Conservation (phyloP, 2,888 invertebrate genomes). For the Melangyna quadrimaculata region DNA sequence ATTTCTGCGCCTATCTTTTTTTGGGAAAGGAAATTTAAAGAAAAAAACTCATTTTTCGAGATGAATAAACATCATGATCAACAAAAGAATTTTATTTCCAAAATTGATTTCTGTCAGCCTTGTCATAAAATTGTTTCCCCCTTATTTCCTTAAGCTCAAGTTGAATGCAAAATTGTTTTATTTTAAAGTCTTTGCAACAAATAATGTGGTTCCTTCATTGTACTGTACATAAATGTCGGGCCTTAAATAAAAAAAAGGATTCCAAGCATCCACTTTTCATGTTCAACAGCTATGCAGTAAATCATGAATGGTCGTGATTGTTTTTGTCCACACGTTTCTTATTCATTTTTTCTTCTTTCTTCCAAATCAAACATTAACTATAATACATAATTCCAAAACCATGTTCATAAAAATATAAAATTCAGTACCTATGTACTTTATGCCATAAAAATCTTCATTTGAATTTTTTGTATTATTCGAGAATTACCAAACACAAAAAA, state of each 20-base stretch:
- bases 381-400: neutral
- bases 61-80: no score
- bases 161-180: no score
- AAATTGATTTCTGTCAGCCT: no score
- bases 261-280: neutral
- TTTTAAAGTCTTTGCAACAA: no score
- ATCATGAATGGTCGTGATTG: neutral
- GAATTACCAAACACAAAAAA: neutral
- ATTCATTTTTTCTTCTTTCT: neutral
- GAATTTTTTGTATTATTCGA: neutral
- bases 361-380: neutral
- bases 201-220: no score
- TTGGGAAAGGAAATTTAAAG: no score
- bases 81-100: no score
- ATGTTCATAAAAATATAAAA: slow-evolving; percentile 37
- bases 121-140: no score
- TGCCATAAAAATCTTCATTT: slow-evolving; percentile 15
- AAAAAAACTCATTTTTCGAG: no score
- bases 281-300: neutral
- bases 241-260: neutral
- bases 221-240: no score
- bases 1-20: no score
- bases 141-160: no score
- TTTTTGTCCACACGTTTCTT: neutral
- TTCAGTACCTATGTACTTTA: slow-evolving; percentile 32